These are phyloP conservation scores for Rhinichthys klamathensis DNA, from an alignment of 2,113 vertebrate genomes.

Conservation along the genomic window DNA sequence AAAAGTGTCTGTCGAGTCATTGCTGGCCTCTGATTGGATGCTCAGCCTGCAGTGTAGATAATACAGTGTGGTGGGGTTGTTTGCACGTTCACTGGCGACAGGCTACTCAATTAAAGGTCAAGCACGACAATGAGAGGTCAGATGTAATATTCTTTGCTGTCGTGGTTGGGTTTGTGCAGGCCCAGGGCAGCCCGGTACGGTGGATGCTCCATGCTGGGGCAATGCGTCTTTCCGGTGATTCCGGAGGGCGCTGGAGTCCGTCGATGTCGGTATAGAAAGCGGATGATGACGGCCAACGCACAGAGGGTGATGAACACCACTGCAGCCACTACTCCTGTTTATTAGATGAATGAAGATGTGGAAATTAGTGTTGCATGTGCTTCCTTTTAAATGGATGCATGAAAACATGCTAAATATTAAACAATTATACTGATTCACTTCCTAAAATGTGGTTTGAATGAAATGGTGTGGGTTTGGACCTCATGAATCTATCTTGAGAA, in stretches of 20 bases:
- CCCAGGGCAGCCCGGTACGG: slow-evolving; percentile 80
- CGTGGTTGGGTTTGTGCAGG: slow-evolving; percentile 81
- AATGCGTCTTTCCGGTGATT: slow-evolving; percentile 79
- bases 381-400: background rate
- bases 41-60: slow-evolving; percentile 37
- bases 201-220: slow-evolving; percentile 72
- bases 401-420: background rate
- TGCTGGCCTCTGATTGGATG: slow-evolving; percentile 26
- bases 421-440: background rate
- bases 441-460: background rate
- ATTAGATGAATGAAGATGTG: background rate
- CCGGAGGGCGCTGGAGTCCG: slow-evolving; percentile 70
- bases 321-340: slow-evolving; percentile 82
- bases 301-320: slow-evolving; percentile 84
- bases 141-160: slow-evolving; percentile 87
- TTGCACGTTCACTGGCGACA: background rate
- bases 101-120: slow-evolving; percentile 18
- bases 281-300: slow-evolving; percentile 79
- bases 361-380: background rate
- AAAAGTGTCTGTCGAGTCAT: background rate
- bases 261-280: slow-evolving; percentile 83
- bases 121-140: slow-evolving; percentile 54
- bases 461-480: background rate
- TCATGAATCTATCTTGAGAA: background rate
- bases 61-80: slow-evolving; percentile 14